These are phyloP conservation scores for Mesembrinibis cayennensis DNA, from an alignment of 2,113 vertebrate genomes.

Conservation along the genomic window DNA sequence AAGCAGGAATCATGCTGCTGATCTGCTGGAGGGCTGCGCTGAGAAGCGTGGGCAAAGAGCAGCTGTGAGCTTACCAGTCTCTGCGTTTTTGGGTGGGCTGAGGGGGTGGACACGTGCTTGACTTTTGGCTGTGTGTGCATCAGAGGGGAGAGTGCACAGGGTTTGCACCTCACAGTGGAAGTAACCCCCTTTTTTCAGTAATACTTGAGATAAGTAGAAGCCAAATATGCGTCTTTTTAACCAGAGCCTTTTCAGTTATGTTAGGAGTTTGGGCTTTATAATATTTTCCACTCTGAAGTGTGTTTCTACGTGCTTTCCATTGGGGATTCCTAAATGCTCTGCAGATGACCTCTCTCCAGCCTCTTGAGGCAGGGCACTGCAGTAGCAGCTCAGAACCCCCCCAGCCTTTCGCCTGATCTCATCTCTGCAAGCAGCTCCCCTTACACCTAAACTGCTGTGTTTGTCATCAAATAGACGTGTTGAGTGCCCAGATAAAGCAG, in stretches of 20 bases:
- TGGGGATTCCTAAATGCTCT: background rate
- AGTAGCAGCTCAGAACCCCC: background rate
- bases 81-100: rapidly evolving
- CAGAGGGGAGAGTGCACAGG: background rate
- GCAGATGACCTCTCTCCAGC: background rate
- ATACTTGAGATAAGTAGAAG: background rate
- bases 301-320: rapidly evolving
- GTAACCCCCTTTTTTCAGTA: background rate
- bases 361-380: background rate
- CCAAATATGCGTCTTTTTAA: background rate
- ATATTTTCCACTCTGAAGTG: background rate
- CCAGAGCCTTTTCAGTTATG: background rate
- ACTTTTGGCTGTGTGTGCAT: background rate
- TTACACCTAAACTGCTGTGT: background rate
- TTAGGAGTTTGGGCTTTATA: background rate
- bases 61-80: too few relatives aligned
- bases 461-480: rapidly evolving
- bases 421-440: background rate
- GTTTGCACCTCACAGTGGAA: background rate
- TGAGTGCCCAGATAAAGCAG: background rate
- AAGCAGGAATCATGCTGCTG: background rate
- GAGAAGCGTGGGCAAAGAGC: background rate
- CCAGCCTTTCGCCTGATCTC: rapidly evolving
- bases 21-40: background rate
- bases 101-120: rapidly evolving